Evolutionary conservation across 2,113 vertebrate genomes (phyloP).

Genomic region (Lasiurus borealis): DNA sequence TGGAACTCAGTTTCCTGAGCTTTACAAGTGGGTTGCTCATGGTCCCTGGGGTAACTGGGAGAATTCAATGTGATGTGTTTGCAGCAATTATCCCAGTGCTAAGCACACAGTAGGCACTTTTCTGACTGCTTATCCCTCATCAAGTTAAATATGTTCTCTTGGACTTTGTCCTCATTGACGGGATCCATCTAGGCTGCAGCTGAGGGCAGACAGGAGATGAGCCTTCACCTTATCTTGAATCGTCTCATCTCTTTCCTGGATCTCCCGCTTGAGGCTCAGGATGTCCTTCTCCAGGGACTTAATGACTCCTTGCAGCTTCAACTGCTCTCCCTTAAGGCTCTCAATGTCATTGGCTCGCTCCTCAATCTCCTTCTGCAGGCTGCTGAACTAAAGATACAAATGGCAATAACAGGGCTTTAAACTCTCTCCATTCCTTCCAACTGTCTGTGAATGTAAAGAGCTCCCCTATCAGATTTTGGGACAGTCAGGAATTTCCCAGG

Average conservation of each 20-base stretch:
- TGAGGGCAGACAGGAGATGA: background rate
- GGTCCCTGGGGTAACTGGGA: background rate
- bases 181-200: background rate
- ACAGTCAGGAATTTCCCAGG: background rate
- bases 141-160: background rate
- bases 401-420: background rate
- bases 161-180: background rate
- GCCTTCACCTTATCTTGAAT: conserved; percentile 92
- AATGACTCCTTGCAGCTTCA: conserved; percentile 91
- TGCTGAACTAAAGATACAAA: conserved; percentile 87
- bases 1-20: background rate
- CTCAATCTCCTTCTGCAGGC: conserved; percentile 92
- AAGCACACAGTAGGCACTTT: background rate
- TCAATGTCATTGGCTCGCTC: conserved; percentile 87
- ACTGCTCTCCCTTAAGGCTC: conserved; percentile 89
- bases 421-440: background rate
- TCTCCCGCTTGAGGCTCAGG: conserved; percentile 90
- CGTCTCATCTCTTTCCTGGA: conserved; percentile 90
- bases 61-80: background rate
- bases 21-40: background rate
- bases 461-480: background rate
- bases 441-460: background rate
- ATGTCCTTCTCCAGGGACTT: conserved; percentile 93
- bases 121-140: accelerated
- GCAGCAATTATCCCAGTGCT: background rate